These are phyloP conservation scores for Bufo gargarizans DNA, from an alignment of 2,113 vertebrate species.

Conservation along the genomic window DNA sequence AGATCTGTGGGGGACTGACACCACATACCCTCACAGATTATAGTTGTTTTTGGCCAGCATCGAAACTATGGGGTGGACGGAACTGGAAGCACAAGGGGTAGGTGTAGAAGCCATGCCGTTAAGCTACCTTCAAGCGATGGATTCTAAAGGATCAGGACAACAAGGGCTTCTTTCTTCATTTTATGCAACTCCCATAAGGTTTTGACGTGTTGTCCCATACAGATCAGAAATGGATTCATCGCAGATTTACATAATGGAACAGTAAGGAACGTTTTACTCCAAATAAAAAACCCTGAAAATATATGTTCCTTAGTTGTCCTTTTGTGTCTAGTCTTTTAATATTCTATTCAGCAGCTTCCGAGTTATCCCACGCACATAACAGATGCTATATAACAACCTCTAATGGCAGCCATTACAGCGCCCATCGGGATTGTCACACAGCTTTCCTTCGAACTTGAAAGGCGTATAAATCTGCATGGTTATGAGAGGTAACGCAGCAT, in stretches of 20 bases:
- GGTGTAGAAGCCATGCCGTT: too few relatives aligned
- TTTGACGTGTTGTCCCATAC: background rate
- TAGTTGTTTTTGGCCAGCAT: too few relatives aligned
- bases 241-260: background rate
- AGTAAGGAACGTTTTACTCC: background rate
- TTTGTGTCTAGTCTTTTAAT: constrained; percentile 8
- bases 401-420: constrained; percentile 16
- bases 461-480: background rate
- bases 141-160: background rate
- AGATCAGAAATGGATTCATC: background rate
- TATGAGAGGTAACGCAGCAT: background rate
- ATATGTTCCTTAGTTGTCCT: background rate
- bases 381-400: constrained; percentile 1
- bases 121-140: background rate
- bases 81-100: too few relatives aligned
- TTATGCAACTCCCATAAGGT: background rate
- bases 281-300: background rate
- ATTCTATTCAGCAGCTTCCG: background rate
- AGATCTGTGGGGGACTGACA: too few relatives aligned
- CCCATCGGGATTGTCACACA: background rate
- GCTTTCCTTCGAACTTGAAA: background rate
- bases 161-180: background rate
- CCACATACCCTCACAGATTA: too few relatives aligned
- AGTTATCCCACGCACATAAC: background rate
- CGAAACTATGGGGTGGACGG: too few relatives aligned